Evolutionary conservation across 2,888 invertebrate genomes (phyloP), one percentile per base, ranked within the genome.

Genomic region (Melieria omissa): DNA sequence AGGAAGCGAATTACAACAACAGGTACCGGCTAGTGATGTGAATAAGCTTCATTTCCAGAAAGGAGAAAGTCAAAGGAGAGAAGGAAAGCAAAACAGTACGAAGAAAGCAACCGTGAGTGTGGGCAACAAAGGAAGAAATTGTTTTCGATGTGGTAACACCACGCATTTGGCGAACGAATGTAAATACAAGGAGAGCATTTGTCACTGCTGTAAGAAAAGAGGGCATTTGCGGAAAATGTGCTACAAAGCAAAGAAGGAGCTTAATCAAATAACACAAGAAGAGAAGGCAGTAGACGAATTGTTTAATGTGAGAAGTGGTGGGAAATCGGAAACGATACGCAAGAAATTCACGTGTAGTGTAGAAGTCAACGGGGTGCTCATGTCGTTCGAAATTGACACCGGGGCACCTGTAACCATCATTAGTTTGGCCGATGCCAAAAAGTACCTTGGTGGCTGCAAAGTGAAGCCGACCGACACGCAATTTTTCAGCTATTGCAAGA

Each of bases 1-100:
- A 67, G 77, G 76, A 14, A 76, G 73, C 14, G 75, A 80, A 74
- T 61, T 79, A 44, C 79, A 45, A 29, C 9, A 64, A 64, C 12
- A 49, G 12, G 52, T 14, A 10, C 14, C 42, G 10, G 49, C 12
- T 12, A 42, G 49, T 12, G 64, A 64, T 49, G 14, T 44, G 7
- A 52, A 64, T 57, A 57, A 57, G 14, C 9, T 57, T 14, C n/a
- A 57, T 9, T 16, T 12, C 57, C 9, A 57, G 14, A 57, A 14
- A 14, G 14, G 4, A 9, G 9, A 8, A 57, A 57, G 9, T 14
- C 9, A 57, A n/a, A n/a, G 16, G 14, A 65, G 46, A 45, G 47
- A 60, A 29, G 60, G 41, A 60, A 16, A 60, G 42, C 29, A 60
- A 16, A 12, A 12, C 42, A 29, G 29, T 29, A 60, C n/a, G 55